Conservation (phyloP, 2,797 vertebrate species). For the Bovichtus variegatus region DNA sequence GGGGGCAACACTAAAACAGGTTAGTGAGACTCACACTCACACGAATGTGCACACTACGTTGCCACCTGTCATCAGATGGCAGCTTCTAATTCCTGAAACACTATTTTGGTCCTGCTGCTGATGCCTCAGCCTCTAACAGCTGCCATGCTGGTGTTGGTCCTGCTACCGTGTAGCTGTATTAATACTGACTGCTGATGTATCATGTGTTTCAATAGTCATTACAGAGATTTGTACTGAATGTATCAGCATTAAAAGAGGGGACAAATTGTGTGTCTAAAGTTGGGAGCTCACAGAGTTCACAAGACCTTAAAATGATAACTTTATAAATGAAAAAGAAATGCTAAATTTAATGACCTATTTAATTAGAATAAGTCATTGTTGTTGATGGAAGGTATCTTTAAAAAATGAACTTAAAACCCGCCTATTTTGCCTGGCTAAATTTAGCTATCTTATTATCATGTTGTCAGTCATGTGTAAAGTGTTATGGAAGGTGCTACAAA, state of each 20-base stretch:
- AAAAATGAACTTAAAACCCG: background rate
- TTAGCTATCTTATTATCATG: background rate
- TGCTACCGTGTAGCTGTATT: background rate
- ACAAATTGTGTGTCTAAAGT: no score
- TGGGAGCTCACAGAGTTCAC: background rate
- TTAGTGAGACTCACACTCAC: constrained; percentile 53
- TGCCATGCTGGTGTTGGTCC: background rate
- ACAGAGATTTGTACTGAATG: background rate
- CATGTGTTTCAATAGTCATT: background rate
- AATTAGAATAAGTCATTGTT: background rate
- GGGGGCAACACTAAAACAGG: constrained; percentile 95
- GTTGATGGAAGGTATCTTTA: background rate
- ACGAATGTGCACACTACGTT: constrained; percentile 3
- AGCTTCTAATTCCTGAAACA: constrained; percentile 1
- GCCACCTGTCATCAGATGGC: background rate
- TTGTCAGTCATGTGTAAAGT: background rate
- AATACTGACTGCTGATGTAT: background rate
- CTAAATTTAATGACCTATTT: background rate
- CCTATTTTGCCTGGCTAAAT: background rate
- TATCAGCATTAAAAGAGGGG: background rate
- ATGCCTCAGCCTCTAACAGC: background rate
- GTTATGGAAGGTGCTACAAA: background rate
- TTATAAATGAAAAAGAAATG: background rate
- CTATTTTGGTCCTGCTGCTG: background rate
- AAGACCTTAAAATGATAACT: background rate